Base-by-base conservation (phyloP, 2,888 invertebrate genomes). In the Clivina fossor region DNA sequence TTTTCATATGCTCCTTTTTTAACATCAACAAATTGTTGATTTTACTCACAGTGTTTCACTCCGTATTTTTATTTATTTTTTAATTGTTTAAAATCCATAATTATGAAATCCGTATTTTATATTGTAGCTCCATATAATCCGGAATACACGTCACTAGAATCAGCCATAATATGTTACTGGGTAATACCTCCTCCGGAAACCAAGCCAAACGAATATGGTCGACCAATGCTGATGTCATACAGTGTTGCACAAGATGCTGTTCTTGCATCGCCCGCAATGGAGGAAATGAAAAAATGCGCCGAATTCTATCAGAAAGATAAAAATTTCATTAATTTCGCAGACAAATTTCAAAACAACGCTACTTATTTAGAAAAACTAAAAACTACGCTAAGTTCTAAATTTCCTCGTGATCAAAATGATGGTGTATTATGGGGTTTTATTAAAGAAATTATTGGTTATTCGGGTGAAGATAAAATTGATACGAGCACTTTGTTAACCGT, bases 111-210 rank as follows among this genome's bases (percentile, higher is more conserved):
- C n/a, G n/a, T n/a, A n/a, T n/a, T n/a, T n/a, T n/a, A n/a, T n/a
- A n/a, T n/a, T n/a, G n/a, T 70, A 92, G 91, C 92, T 28, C 91
- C 93, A 0, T 90, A 91, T 67, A 87, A 88, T 67, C 85, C 84
- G 56, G 89, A 90, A 69, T 87, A 86, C 66, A 83, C 83, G 48
- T 87, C 88, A 18, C 73, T 90, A 62, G 92, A 92, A 67, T 93
- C 93, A 0, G 86, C 86, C 38, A 80, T 92, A 9, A 86, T 89
- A 59, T 86, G 90, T 53, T 96, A 90, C 73, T 96, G 96, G 95
- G 93, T 95, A 2, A 84, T 92, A 77, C 94, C 96, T n/a, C 95
- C 96, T 2, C 90, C 92, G 35, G 96, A 96, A 77, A 89, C 88
- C 67, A 84, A 90, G 64, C 92, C 93, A 7, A 85, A 90, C 49